Evolutionary conservation across 1,140 invertebrate genomes (phyloP).

Genomic region (Arctopsyche grandis): DNA sequence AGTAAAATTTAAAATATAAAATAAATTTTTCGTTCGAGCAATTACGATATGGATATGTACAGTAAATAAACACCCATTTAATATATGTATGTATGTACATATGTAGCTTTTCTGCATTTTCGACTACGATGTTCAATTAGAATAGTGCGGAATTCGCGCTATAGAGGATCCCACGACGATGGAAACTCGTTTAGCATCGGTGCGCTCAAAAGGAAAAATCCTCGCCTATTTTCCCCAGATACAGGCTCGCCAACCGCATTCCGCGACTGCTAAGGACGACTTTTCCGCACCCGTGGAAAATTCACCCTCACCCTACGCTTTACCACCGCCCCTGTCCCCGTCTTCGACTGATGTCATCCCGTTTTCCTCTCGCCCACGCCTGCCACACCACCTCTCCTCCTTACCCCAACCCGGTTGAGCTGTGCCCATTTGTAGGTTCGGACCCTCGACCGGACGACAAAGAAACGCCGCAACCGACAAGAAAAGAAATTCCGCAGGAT

Average conservation of each 20-base stretch:
- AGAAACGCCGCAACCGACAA: constrained; percentile 21
- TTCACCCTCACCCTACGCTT: constrained; percentile 9
- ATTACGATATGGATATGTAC: too few species aligned
- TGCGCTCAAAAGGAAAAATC: constrained; percentile 38
- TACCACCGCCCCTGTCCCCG: neutral
- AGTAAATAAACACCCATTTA: too few species aligned
- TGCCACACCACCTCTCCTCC: neutral
- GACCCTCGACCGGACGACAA: constrained; percentile 37
- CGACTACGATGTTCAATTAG: neutral
- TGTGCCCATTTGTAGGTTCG: constrained; percentile 20
- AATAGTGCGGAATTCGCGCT: constrained; percentile 22
- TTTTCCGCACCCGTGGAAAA: constrained; percentile 31
- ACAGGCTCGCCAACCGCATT: neutral
- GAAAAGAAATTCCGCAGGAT: constrained; percentile 34
- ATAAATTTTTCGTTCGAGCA: too few species aligned
- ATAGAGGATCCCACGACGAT: neutral
- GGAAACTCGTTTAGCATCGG: constrained; percentile 25
- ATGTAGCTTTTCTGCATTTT: neutral
- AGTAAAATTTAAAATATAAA: too few species aligned
- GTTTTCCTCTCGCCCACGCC: neutral
- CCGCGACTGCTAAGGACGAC: neutral
- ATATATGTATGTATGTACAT: too few species aligned
- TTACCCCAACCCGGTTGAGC: neutral
- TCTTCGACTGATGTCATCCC: neutral
- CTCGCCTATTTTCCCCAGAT: constrained; percentile 2